These are phyloP conservation scores for Panzeria rudis DNA, from an alignment of 2,888 invertebrate species.

Conservation along the genomic window DNA sequence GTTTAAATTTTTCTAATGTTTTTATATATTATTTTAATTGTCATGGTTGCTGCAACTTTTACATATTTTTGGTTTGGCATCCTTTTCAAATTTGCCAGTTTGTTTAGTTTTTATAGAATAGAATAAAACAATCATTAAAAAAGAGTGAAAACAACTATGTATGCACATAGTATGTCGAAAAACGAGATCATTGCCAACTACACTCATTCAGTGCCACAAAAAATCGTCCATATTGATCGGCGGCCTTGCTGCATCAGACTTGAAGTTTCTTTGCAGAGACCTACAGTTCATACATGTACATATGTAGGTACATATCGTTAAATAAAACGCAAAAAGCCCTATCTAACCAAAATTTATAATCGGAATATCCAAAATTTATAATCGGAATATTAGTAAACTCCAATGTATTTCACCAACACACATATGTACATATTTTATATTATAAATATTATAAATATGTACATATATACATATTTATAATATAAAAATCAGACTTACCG, in stretches of 20 bases:
- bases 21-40: conserved; percentile 24
- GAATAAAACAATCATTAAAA: conserved; percentile 28
- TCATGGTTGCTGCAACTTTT: conserved; percentile 10
- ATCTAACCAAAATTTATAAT: too few relatives aligned
- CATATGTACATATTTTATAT: too few relatives aligned
- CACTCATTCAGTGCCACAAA: conserved; percentile 28
- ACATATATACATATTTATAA: too few relatives aligned
- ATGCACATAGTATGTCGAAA: conserved; percentile 33
- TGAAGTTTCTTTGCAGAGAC: neutral
- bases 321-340: too few relatives aligned
- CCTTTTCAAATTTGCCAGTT: conserved; percentile 46
- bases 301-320: neutral
- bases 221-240: conserved; percentile 16
- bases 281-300: neutral
- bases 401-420: too few relatives aligned
- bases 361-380: too few relatives aligned
- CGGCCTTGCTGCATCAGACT: conserved; percentile 35
- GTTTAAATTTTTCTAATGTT: conserved; percentile 45
- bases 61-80: too few relatives aligned
- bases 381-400: too few relatives aligned
- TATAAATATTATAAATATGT: too few relatives aligned
- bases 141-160: conserved; percentile 10
- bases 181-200: conserved; percentile 79
- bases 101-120: conserved; percentile 70
- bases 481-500: too few relatives aligned